Base-by-base conservation (phyloP, 2,113 vertebrate species). In the Phoenicopterus ruber region DNA sequence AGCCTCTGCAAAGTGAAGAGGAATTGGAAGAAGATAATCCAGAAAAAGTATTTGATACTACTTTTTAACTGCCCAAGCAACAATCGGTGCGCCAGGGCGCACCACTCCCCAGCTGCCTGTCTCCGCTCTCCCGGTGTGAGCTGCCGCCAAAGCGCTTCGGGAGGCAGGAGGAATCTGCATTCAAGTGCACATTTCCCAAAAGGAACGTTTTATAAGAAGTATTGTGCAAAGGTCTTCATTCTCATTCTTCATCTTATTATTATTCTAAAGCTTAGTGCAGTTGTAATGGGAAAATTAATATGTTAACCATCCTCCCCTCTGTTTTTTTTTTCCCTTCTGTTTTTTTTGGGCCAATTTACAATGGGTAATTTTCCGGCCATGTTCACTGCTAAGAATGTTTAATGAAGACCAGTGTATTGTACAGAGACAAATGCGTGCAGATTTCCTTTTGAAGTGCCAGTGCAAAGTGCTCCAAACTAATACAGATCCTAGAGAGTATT, bases 11-110 rank as follows among this genome's bases (percentile, higher is more conserved):
- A 89, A 99, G 98, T 10, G 99, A 99, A 94, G 99, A 99, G 62
- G 98, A 99, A 93, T 93, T 83, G 31, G 98, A 99, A 92, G 99
- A 98, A 52, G 98, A 98, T 38, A 98, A 98, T 47, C 95, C 98
- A 15, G 99, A 99, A 70, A 99, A 98, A 82, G 98, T 98, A 44
- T 99, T 99, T 92, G 98, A 99, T 97, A 99, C 99, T 22, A 97
- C 98, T 83, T 98, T 99, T 92, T 99, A 99, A 98, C 86, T 50
- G 86, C 62, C 96, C 88, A 46, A 81, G 77, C 59, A 90, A 26
- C 83, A 92, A 54, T 71, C 31, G 34, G 97, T 92, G 97, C 79
- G 66, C 77, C 12, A 3, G 42, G 92, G 93, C 32, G 14, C 49
- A 38, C 90, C 55, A 2, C 71, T 74, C 82, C 78, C 91, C 85